A percentile compares a stretch with the other conserved stretches of the same genome.
Evolutionary conservation across 2,888 invertebrate species (phyloP).

Genomic region (Hetaerina titia): DNA sequence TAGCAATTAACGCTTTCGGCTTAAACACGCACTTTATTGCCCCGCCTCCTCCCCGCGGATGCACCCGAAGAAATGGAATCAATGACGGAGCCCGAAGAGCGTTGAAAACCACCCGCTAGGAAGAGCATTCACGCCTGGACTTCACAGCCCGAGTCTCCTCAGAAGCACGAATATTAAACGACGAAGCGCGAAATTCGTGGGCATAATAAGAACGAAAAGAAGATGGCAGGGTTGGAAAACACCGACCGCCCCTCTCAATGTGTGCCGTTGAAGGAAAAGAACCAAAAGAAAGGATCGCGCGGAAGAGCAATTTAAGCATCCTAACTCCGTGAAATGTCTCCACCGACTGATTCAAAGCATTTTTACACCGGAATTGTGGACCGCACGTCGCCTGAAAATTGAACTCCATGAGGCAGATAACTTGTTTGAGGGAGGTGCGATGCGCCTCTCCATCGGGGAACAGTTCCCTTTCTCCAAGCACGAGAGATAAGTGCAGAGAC

Average conservation of each 20-base stretch:
- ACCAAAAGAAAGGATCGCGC: background rate
- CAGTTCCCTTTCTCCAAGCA: too few relatives aligned
- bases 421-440: too few relatives aligned
- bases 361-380: too few relatives aligned
- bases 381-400: too few relatives aligned
- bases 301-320: background rate
- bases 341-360: background rate
- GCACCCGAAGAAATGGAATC: background rate
- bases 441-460: too few relatives aligned
- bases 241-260: background rate
- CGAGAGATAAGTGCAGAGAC: too few relatives aligned
- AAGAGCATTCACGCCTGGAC: background rate
- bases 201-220: conserved; percentile 36
- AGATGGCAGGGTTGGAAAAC: background rate
- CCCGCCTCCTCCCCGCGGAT: too few relatives aligned
- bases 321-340: background rate
- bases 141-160: background rate
- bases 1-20: conserved; percentile 42
- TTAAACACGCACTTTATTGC: conserved; percentile 45
- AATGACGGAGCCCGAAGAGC: background rate
- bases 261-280: too few relatives aligned
- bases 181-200: background rate
- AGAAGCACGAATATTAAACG: background rate
- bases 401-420: too few relatives aligned
- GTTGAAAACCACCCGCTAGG: background rate